Evolutionary conservation across 2,888 invertebrate species (phyloP).

Genomic region (Morinoia aosen): DNA sequence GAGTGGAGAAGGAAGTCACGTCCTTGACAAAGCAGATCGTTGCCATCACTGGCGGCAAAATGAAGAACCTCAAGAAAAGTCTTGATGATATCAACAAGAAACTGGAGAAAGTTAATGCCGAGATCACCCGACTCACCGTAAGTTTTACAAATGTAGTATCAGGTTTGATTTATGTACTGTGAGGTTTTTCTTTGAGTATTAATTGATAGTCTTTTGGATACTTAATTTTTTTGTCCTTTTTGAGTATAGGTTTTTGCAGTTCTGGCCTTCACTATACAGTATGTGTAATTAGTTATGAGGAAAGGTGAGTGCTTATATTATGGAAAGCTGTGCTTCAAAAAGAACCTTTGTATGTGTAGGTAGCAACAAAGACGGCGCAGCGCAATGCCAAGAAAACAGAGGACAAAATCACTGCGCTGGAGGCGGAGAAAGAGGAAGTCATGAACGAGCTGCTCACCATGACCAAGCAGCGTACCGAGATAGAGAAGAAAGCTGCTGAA

Average conservation of each 20-base stretch:
- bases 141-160: constrained; percentile 68
- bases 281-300: no score
- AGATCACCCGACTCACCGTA: constrained; percentile 74
- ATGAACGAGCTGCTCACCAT: constrained; percentile 76
- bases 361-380: constrained; percentile 68
- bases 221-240: neutral
- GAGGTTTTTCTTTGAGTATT: neutral
- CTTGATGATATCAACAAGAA: constrained; percentile 80
- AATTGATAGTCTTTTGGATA: neutral
- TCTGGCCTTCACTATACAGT: no score
- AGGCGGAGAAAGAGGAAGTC: constrained; percentile 80
- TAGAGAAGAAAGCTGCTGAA: constrained; percentile 70
- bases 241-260: no score
- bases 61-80: constrained; percentile 80
- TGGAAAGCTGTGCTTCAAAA: neutral
- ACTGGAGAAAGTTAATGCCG: constrained; percentile 79
- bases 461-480: constrained; percentile 67
- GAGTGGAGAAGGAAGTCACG: constrained; percentile 78
- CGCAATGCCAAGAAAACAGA: constrained; percentile 83
- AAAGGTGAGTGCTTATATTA: neutral
- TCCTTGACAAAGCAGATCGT: constrained; percentile 80
- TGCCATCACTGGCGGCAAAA: constrained; percentile 79
- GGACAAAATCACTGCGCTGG: constrained; percentile 82
- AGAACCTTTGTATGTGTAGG: constrained; percentile 44
- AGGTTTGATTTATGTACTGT: constrained; percentile 69